A percentile compares a stretch with the other conserved stretches of the same genome.
Conservation (phyloP, 2,797 vertebrate species). For the Urosaurus nigricauda region DNA sequence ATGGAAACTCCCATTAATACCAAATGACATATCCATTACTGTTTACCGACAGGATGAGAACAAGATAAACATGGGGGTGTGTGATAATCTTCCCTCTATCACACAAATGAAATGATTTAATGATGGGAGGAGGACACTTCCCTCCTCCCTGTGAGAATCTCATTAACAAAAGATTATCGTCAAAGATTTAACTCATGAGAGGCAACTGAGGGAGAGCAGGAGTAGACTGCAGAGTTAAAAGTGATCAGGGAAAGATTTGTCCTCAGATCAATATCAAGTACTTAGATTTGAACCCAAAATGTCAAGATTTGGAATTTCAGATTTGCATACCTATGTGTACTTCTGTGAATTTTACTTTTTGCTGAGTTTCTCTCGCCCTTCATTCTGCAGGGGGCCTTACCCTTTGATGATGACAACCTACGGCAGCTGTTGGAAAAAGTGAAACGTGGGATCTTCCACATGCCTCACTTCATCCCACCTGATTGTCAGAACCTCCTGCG, state of each 20-base stretch:
- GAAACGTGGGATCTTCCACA: slow-evolving; percentile 93
- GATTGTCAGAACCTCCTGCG: slow-evolving; percentile 91
- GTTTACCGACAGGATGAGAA: too few species aligned
- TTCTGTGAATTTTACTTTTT: neutral
- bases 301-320: neutral
- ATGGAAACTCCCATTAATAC: neutral
- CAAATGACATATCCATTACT: too few species aligned
- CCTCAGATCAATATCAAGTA: neutral
- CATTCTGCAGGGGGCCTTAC: slow-evolving; percentile 86
- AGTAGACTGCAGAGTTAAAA: neutral
- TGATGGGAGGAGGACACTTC: too few species aligned
- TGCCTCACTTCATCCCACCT: slow-evolving; percentile 94
- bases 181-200: neutral
- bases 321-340: neutral
- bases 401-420: slow-evolving; percentile 94
- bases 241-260: neutral
- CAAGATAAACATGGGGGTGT: too few species aligned
- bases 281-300: neutral
- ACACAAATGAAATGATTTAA: too few species aligned
- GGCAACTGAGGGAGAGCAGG: neutral
- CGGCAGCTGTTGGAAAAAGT: slow-evolving; percentile 95
- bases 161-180: neutral
- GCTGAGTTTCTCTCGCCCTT: neutral
- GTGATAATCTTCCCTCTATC: too few species aligned
- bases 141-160: too few species aligned